A percentile compares a stretch with the other conserved stretches of the same genome.
Evolutionary conservation across 1,140 invertebrate species (phyloP).

Genomic region (Caerostris darwini): DNA sequence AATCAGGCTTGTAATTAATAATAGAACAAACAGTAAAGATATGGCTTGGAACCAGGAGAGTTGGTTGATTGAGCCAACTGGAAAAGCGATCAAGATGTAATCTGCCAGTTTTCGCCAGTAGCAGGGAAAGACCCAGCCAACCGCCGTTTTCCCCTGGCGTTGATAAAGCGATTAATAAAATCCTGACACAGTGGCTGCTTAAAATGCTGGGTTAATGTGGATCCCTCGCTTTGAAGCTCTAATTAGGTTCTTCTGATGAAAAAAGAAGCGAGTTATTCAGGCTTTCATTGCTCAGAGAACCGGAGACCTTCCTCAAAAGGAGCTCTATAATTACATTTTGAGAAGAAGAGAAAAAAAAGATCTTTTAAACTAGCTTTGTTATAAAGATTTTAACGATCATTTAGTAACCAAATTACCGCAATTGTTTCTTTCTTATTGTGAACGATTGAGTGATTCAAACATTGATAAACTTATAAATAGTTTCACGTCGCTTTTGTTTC

Average conservation of each 20-base stretch:
- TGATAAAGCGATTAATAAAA: slow-evolving; percentile 16
- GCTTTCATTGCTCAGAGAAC: background rate
- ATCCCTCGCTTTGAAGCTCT: background rate
- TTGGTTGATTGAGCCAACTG: background rate
- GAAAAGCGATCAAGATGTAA: background rate
- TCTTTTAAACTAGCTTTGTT: background rate
- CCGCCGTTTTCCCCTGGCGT: no score
- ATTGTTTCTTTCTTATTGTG: background rate
- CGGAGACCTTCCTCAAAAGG: background rate
- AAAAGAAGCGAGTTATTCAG: background rate
- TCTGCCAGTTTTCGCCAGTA: background rate
- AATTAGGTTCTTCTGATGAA: background rate
- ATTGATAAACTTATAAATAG: no score
- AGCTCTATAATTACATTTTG: background rate
- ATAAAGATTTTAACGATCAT: no score
- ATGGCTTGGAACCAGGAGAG: background rate
- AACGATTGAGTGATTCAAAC: no score
- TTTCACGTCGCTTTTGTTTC: no score
- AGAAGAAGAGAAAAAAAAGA: background rate
- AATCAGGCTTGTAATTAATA: no score
- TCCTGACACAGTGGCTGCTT: background rate
- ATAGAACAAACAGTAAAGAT: no score
- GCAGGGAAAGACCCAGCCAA: no score
- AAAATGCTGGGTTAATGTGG: background rate
- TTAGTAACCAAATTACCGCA: background rate